Percentiles rank a stretch among this genome's conserved stretches.
phyloP scores from a whole-genome alignment of 2,797 vertebrate genomes.

The Pangasius krempfi region DNA sequence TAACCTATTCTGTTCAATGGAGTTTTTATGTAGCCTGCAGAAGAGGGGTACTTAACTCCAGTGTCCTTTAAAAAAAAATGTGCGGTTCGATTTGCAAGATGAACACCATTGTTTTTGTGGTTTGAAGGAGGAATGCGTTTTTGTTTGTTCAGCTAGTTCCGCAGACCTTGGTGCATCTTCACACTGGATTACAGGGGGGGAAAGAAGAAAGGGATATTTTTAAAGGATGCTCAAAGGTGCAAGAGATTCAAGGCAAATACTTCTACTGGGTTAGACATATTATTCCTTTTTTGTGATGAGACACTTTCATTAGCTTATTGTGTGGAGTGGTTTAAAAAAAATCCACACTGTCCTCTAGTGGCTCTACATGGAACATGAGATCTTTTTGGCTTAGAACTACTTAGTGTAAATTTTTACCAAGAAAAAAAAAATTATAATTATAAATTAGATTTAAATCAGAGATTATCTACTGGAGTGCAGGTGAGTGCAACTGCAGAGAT shows the following conservation, averaged over 20 bases:
- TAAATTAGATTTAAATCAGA: not conserved
- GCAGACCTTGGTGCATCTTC: conserved; percentile 43
- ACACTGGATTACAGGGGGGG: not conserved
- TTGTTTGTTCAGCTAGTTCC: conserved; percentile 25
- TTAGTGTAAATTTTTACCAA: not conserved
- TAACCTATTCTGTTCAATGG: conserved; percentile 55
- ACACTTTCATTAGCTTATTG: not conserved
- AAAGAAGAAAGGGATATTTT: not conserved
- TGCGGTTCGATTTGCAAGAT: conserved; percentile 40
- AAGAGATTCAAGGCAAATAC: conserved; percentile 20
- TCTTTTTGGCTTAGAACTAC: not conserved
- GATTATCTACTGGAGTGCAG: not conserved
- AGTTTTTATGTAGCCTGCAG: conserved; percentile 50
- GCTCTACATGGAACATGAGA: conserved; percentile 23
- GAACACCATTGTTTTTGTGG: conserved; percentile 34
- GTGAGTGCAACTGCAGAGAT: not conserved
- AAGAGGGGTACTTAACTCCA: conserved; percentile 57
- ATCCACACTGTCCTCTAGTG: conserved; percentile 70
- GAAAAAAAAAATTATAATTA: not conserved
- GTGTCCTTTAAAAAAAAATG: conserved; percentile 46
- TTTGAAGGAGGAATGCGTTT: conserved; percentile 24
- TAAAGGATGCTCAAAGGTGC: conserved; percentile 24
- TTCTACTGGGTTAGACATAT: not conserved
- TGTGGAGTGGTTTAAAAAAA: not conserved
- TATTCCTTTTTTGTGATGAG: not conserved